These are phyloP conservation scores for Sebastes matsubarae DNA, from an alignment of 2,797 vertebrate genomes.

Conservation along the genomic window DNA sequence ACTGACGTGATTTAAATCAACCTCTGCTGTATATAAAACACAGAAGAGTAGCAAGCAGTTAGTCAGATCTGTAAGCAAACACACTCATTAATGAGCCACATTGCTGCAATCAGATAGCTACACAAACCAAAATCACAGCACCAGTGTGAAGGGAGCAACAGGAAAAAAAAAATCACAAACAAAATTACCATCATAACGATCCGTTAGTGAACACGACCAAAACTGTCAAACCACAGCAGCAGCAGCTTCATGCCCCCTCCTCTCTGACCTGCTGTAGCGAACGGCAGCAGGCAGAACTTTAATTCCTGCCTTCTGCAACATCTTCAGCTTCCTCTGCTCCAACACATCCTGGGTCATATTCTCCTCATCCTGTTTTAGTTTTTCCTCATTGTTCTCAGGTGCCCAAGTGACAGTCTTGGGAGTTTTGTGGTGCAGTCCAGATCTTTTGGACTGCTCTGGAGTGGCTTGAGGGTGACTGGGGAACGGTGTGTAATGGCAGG, in stretches of 20 bases:
- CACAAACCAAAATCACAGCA: slow-evolving; percentile 6
- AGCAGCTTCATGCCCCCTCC: slow-evolving; percentile 25
- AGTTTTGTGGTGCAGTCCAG: slow-evolving; percentile 49
- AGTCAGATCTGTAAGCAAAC: background rate
- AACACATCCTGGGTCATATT: slow-evolving; percentile 64
- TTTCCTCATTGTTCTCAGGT: slow-evolving; percentile 55
- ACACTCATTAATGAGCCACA: background rate
- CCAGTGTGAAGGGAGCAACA: background rate
- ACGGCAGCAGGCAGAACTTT: slow-evolving; percentile 87
- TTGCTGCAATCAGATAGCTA: background rate
- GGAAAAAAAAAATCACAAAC: background rate
- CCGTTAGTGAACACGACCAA: slow-evolving; percentile 41
- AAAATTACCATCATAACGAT: background rate
- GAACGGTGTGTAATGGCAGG: slow-evolving; percentile 21
- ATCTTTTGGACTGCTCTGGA: slow-evolving; percentile 57
- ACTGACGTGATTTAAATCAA: background rate
- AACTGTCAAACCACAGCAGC: slow-evolving; percentile 16
- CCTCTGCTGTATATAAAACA: background rate
- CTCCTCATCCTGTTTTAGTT: slow-evolving; percentile 74
- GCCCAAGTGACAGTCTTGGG: slow-evolving; percentile 80
- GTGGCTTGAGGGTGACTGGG: slow-evolving; percentile 55
- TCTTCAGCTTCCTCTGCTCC: slow-evolving; percentile 85
- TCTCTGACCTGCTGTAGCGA: slow-evolving; percentile 92
- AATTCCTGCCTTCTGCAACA: slow-evolving; percentile 90
- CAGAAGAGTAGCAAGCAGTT: slow-evolving; percentile 2